Evolutionary conservation across 2,113 vertebrate genomes (phyloP).

Genomic region (Oenanthe melanoleuca): DNA sequence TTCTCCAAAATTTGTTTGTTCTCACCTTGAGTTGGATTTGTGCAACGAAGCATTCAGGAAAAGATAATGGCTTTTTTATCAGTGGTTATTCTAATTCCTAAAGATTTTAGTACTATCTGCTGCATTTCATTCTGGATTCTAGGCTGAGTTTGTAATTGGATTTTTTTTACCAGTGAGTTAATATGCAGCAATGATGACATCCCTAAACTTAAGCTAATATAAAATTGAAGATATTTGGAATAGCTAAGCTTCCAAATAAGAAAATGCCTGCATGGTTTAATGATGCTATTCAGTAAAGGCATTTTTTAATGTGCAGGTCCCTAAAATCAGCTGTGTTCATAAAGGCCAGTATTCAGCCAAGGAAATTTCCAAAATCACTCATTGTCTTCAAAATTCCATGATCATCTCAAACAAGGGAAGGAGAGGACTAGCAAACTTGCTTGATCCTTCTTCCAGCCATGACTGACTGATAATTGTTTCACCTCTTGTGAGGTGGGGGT

Average conservation of each 20-base stretch:
- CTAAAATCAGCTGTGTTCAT: background rate
- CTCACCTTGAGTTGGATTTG: background rate
- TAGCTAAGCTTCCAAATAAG: background rate
- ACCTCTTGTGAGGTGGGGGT: background rate
- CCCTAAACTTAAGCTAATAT: background rate
- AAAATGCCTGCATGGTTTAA: background rate
- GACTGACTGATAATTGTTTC: background rate
- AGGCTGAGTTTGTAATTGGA: background rate
- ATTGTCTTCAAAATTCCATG: background rate
- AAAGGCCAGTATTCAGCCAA: background rate
- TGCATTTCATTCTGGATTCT: background rate
- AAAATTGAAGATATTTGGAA: background rate
- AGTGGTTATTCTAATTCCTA: background rate
- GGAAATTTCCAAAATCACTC: background rate
- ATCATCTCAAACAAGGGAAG: background rate
- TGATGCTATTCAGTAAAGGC: background rate
- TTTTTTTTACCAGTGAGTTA: background rate
- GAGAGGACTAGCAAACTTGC: background rate
- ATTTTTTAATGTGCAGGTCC: background rate
- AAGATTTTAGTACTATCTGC: background rate
- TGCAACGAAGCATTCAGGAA: background rate
- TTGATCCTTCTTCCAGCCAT: background rate
- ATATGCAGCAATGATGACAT: background rate
- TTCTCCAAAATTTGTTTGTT: background rate
- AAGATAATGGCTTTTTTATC: background rate